Conservation (phyloP, 1,140 invertebrate genomes). For the Drosophila leontia region DNA sequence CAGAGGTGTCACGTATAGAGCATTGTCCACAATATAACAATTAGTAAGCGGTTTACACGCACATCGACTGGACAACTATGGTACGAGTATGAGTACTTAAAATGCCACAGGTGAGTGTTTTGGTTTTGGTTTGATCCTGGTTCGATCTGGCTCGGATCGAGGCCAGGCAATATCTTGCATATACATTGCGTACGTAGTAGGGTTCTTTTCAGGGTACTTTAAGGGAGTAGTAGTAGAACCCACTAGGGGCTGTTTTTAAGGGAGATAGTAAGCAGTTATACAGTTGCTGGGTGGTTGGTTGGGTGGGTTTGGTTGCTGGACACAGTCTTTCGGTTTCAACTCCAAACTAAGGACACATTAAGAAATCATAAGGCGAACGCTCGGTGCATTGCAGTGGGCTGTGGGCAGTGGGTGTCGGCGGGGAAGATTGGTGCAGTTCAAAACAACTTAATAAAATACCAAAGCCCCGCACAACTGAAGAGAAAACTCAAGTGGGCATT, state of each 20-base stretch:
- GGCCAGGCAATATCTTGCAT: slow-evolving; percentile 49
- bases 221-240: slow-evolving; percentile 7
- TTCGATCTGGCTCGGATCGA: slow-evolving; percentile 47
- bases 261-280: slow-evolving; percentile 56
- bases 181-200: slow-evolving; percentile 52
- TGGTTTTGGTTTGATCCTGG: slow-evolving; percentile 8
- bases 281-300: slow-evolving; percentile 50
- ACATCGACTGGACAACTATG: slow-evolving; percentile 76
- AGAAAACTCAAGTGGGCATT: slow-evolving; percentile 55
- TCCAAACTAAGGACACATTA: slow-evolving; percentile 69
- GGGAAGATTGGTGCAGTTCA: slow-evolving; percentile 26
- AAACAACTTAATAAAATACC: slow-evolving; percentile 48
- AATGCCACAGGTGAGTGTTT: slow-evolving; percentile 66
- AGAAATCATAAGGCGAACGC: slow-evolving; percentile 77
- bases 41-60: slow-evolving; percentile 75
- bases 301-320: slow-evolving; percentile 55
- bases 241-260: slow-evolving; percentile 20
- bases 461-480: slow-evolving; percentile 60
- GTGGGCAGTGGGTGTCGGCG: slow-evolving; percentile 30
- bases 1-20: slow-evolving; percentile 47
- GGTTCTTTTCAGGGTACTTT: slow-evolving; percentile 37
- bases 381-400: slow-evolving; percentile 58
- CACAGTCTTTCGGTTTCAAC: slow-evolving; percentile 53
- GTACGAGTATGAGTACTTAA: slow-evolving; percentile 65
- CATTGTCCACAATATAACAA: slow-evolving; percentile 67